Evolutionary conservation across 2,113 vertebrate genomes (phyloP).

Genomic region (Vidua chalybeata): DNA sequence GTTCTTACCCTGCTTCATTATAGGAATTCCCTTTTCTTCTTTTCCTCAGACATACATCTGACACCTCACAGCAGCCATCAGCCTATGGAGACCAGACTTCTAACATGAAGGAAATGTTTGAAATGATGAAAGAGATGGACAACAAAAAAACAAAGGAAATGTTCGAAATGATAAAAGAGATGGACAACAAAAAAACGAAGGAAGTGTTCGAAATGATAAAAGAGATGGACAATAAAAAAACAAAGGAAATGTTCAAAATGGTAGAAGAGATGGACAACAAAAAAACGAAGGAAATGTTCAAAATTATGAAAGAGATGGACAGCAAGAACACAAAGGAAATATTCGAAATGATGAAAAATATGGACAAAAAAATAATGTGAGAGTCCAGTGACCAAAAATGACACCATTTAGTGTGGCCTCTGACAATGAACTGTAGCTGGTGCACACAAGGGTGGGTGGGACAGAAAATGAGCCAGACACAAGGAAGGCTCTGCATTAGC

Average conservation of each 20-base stretch:
- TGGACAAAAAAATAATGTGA: background rate
- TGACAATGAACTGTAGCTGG: background rate
- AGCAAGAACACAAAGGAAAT: background rate
- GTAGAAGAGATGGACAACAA: background rate
- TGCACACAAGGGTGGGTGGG: background rate
- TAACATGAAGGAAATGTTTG: background rate
- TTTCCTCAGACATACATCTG: background rate
- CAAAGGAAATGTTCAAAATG: background rate
- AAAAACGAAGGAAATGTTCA: accelerated
- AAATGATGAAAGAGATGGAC: background rate
- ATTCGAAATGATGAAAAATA: background rate
- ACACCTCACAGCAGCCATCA: accelerated
- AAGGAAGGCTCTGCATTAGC: background rate
- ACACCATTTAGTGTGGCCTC: background rate
- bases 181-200: background rate
- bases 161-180: background rate
- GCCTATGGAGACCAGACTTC: background rate
- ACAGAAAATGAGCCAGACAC: background rate
- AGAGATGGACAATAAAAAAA: accelerated
- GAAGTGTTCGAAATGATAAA: accelerated
- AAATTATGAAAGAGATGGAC: accelerated
- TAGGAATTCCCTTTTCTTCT: background rate
- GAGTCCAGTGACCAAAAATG: background rate
- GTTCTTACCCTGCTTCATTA: background rate
- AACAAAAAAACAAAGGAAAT: no score